Conservation (phyloP, 2,797 vertebrate genomes). For the Knipowitschia caucasica region DNA sequence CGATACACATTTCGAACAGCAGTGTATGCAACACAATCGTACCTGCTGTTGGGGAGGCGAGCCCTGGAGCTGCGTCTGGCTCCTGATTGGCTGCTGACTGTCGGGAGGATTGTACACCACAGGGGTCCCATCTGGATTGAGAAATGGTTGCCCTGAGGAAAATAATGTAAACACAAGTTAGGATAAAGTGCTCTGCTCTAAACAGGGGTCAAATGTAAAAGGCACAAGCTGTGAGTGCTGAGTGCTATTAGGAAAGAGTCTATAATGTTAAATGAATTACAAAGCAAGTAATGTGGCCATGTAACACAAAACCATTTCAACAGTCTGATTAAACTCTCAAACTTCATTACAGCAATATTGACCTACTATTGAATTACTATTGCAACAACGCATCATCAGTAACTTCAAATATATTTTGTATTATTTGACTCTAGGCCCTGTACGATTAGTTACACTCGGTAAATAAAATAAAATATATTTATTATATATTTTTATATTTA, state of each 20-base stretch:
- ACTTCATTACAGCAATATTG: no score
- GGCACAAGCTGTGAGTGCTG: neutral
- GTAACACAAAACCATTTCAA: no score
- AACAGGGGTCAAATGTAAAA: constrained; percentile 2
- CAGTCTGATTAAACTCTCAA: no score
- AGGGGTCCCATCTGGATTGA: constrained; percentile 92
- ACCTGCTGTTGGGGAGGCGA: constrained; percentile 83
- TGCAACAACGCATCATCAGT: no score
- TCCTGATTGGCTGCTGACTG: constrained; percentile 81
- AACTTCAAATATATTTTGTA: no score
- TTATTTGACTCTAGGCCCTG: no score
- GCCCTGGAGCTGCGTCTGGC: constrained; percentile 68
- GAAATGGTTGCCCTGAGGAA: constrained; percentile 88
- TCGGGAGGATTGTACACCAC: constrained; percentile 91
- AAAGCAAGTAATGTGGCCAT: no score
- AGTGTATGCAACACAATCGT: constrained; percentile 17
- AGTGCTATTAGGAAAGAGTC: neutral
- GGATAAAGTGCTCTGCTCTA: neutral
- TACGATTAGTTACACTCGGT: no score
- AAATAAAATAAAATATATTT: no score
- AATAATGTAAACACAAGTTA: constrained; percentile 10
- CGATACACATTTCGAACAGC: constrained; percentile 15
- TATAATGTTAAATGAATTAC: no score
- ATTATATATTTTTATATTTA: no score
- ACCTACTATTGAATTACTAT: no score